A percentile compares a stretch with the other conserved stretches of the same genome.
phyloP scores from a whole-genome alignment of 2,888 invertebrate genomes.

The Hemithea aestivaria region DNA sequence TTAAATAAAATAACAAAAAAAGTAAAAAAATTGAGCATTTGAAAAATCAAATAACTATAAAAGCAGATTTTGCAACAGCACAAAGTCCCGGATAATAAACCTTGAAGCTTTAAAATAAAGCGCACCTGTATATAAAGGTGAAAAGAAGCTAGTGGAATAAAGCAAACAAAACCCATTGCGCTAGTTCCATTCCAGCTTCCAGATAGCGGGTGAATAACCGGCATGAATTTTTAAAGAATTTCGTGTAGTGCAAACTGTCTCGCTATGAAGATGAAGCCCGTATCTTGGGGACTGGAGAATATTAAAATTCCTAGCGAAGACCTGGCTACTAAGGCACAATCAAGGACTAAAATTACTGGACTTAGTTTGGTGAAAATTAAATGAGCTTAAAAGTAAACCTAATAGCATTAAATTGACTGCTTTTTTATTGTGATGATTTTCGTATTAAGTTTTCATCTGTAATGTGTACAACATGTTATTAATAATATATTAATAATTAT shows the following conservation, averaged over 20 bases:
- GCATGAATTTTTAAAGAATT: conserved; percentile 52
- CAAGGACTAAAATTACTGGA: too few species aligned
- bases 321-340: conserved; percentile 59
- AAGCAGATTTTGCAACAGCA: conserved; percentile 7
- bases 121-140: conserved; percentile 7
- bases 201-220: conserved; percentile 42
- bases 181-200: conserved; percentile 31
- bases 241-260: conserved; percentile 48
- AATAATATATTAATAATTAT: too few species aligned
- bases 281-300: conserved; percentile 42
- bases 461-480: too few species aligned
- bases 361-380: too few species aligned
- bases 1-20: too few species aligned
- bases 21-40: too few species aligned
- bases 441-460: too few species aligned
- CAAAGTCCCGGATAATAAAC: conserved; percentile 1
- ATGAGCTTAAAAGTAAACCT: too few species aligned
- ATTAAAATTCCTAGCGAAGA: conserved; percentile 43
- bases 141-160: conserved; percentile 21
- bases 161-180: conserved; percentile 29
- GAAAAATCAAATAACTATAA: conserved; percentile 14
- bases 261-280: conserved; percentile 45
- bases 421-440: too few species aligned
- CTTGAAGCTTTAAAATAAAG: conserved; percentile 10
- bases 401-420: too few species aligned